A percentile compares a stretch with the other conserved stretches of the same genome.
phyloP scores from a whole-genome alignment of 2,797 vertebrate genomes.

The Rhynchotus rufescens region DNA sequence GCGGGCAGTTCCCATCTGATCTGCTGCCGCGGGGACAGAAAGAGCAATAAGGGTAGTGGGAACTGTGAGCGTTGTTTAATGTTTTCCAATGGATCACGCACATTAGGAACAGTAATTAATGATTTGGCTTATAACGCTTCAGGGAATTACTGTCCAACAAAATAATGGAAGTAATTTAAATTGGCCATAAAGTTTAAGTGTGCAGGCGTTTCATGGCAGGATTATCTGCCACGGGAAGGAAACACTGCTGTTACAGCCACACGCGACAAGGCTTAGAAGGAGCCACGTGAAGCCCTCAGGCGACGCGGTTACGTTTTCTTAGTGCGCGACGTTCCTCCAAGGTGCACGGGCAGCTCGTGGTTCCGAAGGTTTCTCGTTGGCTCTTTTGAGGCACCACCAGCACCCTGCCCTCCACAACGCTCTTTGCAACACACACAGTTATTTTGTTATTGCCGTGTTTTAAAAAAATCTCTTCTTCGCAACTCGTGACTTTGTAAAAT shows the following conservation, averaged over 20 bases:
- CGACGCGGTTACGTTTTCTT: slow-evolving; percentile 59
- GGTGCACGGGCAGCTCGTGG: neutral
- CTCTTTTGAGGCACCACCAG: slow-evolving; percentile 7
- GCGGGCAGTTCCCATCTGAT: slow-evolving; percentile 50
- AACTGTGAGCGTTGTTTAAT: slow-evolving; percentile 68
- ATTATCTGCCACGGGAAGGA: slow-evolving; percentile 50
- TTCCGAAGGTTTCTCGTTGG: neutral
- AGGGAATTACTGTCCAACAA: slow-evolving; percentile 74
- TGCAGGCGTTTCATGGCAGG: slow-evolving; percentile 59
- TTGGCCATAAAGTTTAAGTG: slow-evolving; percentile 73
- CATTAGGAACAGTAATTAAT: slow-evolving; percentile 77
- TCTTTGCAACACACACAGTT: neutral
- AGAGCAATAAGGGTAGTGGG: slow-evolving; percentile 55
- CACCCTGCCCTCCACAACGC: neutral
- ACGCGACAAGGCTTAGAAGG: slow-evolving; percentile 69
- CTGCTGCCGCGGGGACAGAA: slow-evolving; percentile 27
- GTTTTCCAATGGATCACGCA: slow-evolving; percentile 63
- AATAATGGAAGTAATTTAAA: slow-evolving; percentile 77
- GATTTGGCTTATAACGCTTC: slow-evolving; percentile 75
- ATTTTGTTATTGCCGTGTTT: neutral
- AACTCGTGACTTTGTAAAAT: neutral
- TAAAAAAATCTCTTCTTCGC: neutral
- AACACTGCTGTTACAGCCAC: slow-evolving; percentile 55
- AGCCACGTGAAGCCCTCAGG: slow-evolving; percentile 59
- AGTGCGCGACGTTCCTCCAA: slow-evolving; percentile 39